Base-by-base conservation (phyloP, 1,140 invertebrate species). In the Dendroctonus ponderosae region DNA sequence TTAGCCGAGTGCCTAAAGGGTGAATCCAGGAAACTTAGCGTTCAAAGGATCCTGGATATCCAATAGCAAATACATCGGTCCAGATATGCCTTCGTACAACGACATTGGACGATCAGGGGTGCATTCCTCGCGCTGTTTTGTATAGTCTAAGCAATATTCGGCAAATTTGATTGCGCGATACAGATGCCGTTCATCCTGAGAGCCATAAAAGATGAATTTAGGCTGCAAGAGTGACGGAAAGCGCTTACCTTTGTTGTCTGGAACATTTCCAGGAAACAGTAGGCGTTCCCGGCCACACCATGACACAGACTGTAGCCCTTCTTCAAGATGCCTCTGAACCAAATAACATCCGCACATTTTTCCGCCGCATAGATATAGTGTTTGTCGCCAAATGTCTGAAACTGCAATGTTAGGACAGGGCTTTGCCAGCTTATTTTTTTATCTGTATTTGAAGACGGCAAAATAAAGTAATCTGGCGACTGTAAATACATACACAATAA, bases 251-350 rank as follows among this genome's bases (percentile, higher is more conserved):
- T 83, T 3, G 93, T 96, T 11, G 86, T 75, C 79, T 93, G 89
- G 76, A 88, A 96, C 0, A 97, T 77, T 68, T 86, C 80, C 9
- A 97, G 80, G 75, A 97, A 94, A 8, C 89, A 84, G 77, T 96
- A 97, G 12, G 87, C 94, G 82, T 97, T 98, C 68, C 95, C 96
- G 75, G 92, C 83, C 12, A 92, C 87, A 3, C 96, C 96, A 79
- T 98, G 95, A 79, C 96, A 97, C 5, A 98, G 80, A 56, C 94
- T 90, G 77, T 92, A 95, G 7, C 95, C 94, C 81, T 97, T 97
- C 68, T 82, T 87, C 11, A 95, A 80, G n/a, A 97, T 75, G 41
- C 95, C 94, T 70, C 92, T 80, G 64, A 85, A 67, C 95, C 95
- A 97, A 58, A 93, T 84, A 15, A 93, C 84, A 59, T 95, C 88